Conservation (phyloP, 2,797 vertebrate genomes). For the Lagodon rhomboides region DNA sequence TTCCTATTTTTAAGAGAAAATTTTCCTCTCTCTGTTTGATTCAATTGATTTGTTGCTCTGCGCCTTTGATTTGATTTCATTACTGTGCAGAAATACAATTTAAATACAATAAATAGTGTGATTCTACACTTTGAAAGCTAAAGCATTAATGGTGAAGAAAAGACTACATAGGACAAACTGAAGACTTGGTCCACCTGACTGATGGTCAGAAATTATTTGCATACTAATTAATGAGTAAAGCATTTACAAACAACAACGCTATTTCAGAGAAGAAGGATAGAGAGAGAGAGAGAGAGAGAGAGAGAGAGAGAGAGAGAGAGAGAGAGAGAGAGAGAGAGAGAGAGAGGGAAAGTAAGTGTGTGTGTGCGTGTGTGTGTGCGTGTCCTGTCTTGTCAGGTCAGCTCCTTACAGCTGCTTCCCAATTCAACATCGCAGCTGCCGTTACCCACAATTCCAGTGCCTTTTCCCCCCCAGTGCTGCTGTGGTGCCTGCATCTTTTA, state of each 20-base stretch:
- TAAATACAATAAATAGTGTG: neutral
- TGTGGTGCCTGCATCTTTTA: conserved; percentile 81
- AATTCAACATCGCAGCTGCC: conserved; percentile 68
- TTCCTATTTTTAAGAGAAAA: neutral
- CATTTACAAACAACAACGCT: conserved; percentile 4
- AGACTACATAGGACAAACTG: neutral
- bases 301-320: neutral
- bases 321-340: neutral
- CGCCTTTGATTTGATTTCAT: neutral
- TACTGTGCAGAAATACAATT: neutral
- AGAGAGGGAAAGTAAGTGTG: neutral
- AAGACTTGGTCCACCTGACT: too few relatives aligned
- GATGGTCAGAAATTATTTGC: neutral
- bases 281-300: neutral
- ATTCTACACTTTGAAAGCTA: too few relatives aligned
- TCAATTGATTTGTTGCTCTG: neutral
- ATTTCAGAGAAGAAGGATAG: neutral
- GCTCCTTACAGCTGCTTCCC: conserved; percentile 58
- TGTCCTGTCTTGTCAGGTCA: conserved; percentile 65
- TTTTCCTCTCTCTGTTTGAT: neutral
- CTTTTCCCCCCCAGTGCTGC: conserved; percentile 39
- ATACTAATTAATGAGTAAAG: neutral
- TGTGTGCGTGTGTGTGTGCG: neutral
- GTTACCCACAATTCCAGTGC: conserved; percentile 60
- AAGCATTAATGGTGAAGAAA: neutral